phyloP scores from a whole-genome alignment of 2,113 vertebrate genomes.

The Pelecanus crispus region DNA sequence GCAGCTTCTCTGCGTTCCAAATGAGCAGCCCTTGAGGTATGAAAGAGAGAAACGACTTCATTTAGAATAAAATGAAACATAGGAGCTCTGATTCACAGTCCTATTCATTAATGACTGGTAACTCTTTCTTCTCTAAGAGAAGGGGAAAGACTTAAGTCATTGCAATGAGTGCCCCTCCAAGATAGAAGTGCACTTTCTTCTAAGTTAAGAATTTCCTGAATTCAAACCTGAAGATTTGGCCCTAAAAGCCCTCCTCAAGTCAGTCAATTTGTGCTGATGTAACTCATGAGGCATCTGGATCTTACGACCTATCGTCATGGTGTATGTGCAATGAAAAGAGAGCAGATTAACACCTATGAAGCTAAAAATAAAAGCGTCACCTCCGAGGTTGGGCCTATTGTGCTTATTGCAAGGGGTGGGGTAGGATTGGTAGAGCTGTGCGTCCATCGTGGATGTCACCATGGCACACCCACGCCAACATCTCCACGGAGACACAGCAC shows the following conservation, averaged over 20 bases:
- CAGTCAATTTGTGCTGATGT: constrained; percentile 35
- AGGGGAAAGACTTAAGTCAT: neutral
- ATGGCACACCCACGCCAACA: constrained; percentile 70
- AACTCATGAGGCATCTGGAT: constrained; percentile 19
- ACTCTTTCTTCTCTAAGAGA: neutral
- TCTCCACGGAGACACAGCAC: constrained; percentile 74
- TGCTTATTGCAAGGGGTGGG: constrained; percentile 10
- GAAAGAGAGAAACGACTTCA: neutral
- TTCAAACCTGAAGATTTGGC: neutral
- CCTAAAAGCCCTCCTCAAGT: neutral
- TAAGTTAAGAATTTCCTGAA: neutral
- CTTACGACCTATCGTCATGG: constrained; percentile 9
- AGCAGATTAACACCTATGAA: constrained; percentile 26
- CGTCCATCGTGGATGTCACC: constrained; percentile 57
- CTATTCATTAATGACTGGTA: neutral
- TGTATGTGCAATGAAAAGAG: constrained; percentile 19
- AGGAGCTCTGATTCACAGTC: neutral
- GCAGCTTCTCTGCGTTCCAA: neutral
- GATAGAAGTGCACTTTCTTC: neutral
- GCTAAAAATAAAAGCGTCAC: constrained; percentile 43
- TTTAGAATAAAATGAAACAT: neutral
- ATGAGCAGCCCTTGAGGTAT: neutral
- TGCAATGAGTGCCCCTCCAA: neutral
- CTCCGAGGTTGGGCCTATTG: neutral
- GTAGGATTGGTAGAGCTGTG: constrained; percentile 49